Conservation (phyloP, 2,113 vertebrate genomes). For the Regulus satrapa region DNA sequence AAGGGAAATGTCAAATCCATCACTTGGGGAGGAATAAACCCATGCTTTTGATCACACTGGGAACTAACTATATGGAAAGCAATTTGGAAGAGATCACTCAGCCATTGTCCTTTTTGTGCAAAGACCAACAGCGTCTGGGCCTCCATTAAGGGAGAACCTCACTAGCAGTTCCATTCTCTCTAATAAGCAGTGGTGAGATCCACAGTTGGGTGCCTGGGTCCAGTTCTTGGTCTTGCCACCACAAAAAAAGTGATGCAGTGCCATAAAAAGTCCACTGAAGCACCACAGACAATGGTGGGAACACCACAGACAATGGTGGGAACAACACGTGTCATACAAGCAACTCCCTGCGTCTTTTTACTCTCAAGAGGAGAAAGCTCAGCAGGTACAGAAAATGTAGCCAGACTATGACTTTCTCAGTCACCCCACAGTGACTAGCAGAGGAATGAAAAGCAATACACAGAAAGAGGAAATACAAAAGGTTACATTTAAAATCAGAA, state of each 20-base stretch:
- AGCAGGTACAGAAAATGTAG: background rate
- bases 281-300: background rate
- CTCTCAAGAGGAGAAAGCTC: background rate
- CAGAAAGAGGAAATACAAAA: background rate
- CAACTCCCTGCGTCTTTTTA: background rate
- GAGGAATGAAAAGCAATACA: background rate
- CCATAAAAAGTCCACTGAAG: background rate
- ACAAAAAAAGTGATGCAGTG: background rate
- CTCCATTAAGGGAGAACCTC: background rate
- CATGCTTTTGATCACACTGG: background rate
- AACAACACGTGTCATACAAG: background rate
- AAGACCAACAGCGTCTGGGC: background rate
- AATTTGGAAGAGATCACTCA: background rate
- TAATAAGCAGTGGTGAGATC: background rate
- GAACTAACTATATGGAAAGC: background rate
- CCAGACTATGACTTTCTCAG: background rate
- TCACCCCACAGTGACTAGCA: rapidly evolving
- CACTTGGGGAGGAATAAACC: background rate
- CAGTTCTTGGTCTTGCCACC: background rate
- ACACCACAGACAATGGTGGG: background rate
- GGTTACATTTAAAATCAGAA: background rate
- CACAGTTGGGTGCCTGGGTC: background rate
- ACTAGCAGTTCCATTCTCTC: background rate
- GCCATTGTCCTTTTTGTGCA: background rate
- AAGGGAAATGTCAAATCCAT: background rate